Evolutionary conservation across 2,113 vertebrate genomes (phyloP).

Genomic region (human (Homo sapiens)): DNA sequence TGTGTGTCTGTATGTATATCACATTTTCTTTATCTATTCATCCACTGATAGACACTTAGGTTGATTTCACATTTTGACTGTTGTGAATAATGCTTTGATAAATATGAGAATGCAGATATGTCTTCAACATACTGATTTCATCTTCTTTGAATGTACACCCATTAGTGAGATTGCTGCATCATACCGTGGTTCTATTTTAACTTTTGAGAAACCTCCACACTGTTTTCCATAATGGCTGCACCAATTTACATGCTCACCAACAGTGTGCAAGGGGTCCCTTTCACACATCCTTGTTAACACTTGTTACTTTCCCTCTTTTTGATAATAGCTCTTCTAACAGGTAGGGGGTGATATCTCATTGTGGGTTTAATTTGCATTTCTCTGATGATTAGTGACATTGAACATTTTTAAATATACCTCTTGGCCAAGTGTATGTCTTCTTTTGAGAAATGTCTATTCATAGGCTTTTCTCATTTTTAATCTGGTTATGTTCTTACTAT

Average conservation of each 20-base stretch:
- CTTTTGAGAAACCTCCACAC: background rate
- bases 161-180: background rate
- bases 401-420: background rate
- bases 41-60: background rate
- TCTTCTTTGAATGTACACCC: background rate
- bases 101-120: background rate
- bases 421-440: background rate
- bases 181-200: background rate
- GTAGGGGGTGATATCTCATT: background rate
- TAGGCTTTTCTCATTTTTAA: background rate
- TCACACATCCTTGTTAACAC: background rate
- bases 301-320: background rate
- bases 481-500: background rate
- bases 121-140: background rate
- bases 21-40: background rate
- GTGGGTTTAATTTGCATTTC: background rate
- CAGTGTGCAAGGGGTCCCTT: background rate
- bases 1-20: background rate
- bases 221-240: background rate
- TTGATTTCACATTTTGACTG: background rate
- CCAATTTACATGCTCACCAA: background rate
- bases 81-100: background rate
- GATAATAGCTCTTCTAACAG: background rate
- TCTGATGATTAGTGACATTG: background rate
- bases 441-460: background rate